These are phyloP conservation scores for Oreohelix idahoensis DNA, from an alignment of 1,140 invertebrate genomes.

Conservation along the genomic window DNA sequence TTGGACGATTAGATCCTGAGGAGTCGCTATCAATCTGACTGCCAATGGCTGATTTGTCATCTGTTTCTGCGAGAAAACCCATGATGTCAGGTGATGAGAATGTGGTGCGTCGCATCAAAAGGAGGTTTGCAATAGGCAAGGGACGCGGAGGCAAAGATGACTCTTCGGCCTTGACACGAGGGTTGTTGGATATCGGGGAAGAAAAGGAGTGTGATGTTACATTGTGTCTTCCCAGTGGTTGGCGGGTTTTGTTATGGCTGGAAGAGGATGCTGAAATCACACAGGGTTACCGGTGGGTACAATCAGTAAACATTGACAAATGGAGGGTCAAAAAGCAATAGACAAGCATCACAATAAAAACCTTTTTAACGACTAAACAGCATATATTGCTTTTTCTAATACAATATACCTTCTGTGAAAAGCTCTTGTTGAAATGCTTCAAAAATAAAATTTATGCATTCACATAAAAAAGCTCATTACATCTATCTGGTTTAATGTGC, in stretches of 20 bases:
- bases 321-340: no score
- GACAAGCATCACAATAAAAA: no score
- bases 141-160: not conserved
- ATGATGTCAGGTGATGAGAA: constrained; percentile 34
- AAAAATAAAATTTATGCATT: no score
- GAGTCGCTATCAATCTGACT: constrained; percentile 23
- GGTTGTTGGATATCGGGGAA: not conserved
- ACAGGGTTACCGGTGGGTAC: not conserved
- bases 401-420: no score
- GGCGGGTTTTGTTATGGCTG: not conserved
- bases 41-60: constrained; percentile 20
- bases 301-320: not conserved
- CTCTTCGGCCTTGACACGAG: not conserved
- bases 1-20: not conserved
- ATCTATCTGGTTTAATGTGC: no score
- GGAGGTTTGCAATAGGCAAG: not conserved
- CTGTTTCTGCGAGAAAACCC: constrained; percentile 29
- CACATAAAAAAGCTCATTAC: no score
- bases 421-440: no score
- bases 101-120: constrained; percentile 17
- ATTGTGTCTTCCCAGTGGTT: not conserved
- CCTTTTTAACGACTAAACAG: no score
- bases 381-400: no score
- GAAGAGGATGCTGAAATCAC: constrained; percentile 16
- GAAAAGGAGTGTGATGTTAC: not conserved